Base-by-base conservation (phyloP, 2,888 invertebrate genomes). In the Helleia helle region DNA sequence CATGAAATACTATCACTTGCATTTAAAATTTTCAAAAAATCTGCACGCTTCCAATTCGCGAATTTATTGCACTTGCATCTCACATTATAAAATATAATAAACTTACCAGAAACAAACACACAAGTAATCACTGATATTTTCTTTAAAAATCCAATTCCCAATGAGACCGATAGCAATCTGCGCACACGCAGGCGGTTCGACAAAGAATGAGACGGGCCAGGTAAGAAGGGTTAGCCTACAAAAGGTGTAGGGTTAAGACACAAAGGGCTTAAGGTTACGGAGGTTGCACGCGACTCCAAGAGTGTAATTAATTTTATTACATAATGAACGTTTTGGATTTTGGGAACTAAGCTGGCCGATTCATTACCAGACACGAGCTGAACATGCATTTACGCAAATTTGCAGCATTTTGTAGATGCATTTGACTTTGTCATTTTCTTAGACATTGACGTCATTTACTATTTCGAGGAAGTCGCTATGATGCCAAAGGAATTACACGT, bases 161-260 rank as follows among this genome's bases (percentile, higher is more conserved):
- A 9, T 13, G 2, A 12, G 2, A 8, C 13, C 28, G 28, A 46
- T 43, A 43, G 27, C 38, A 50, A 43, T 40, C 41, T 55, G 81
- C 81, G 83, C 80, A 75, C 73, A 76, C 83, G 80, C 81, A 77
- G 69, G 70, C 66, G 62, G 66, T 63, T 69, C 62, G 54, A 63
- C 63, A 76, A 70, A 70, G 74, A 81, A 83, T 81, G 83, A 71
- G 53, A 53, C 62, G 71, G 79, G 80, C 83, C 83, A 83, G 84
- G 84, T 84, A 81, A 79, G 72, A 80, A 77, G 83, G 83, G 84
- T 83, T 83, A 81, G 72, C 69, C 62, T 52, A 73, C 76, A 79
- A 80, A 77, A 72, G 71, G 68, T 68, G 59, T 74, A 71, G 62
- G 76, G 75, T 73, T 71, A 74, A 72, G 65, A 66, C 58, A 57